These are phyloP conservation scores for Odontocolon sp. DNA, from an alignment of 2,888 invertebrate genomes.

Conservation along the genomic window DNA sequence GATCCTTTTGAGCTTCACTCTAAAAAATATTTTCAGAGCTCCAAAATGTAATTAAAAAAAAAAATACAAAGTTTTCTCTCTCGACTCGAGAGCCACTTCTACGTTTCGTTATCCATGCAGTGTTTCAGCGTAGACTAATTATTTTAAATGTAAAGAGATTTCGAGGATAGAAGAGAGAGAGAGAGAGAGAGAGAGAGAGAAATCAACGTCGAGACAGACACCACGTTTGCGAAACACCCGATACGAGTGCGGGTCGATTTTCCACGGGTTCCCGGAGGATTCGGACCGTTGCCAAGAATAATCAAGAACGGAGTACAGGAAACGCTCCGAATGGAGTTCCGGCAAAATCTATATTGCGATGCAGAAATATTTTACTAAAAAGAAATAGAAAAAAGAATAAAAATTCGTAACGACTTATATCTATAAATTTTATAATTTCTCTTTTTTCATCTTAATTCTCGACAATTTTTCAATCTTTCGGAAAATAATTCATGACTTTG, in stretches of 20 bases:
- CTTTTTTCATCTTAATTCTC: too few relatives aligned
- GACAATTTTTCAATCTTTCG: too few relatives aligned
- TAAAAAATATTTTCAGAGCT: neutral
- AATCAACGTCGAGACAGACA: slow-evolving; percentile 41
- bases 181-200: slow-evolving; percentile 25
- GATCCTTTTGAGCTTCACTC: neutral
- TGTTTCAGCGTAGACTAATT: slow-evolving; percentile 44
- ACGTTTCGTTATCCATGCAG: slow-evolving; percentile 8
- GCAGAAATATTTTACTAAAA: too few relatives aligned
- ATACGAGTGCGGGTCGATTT: slow-evolving; percentile 39
- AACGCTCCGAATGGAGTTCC: neutral
- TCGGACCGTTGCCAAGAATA: slow-evolving; percentile 59
- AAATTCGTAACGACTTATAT: too few relatives aligned
- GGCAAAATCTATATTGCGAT: neutral
- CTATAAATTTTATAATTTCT: too few relatives aligned
- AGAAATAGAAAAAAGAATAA: too few relatives aligned
- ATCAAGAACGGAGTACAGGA: slow-evolving; percentile 37
- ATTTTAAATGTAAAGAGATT: slow-evolving; percentile 22
- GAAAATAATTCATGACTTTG: neutral
- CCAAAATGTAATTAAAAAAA: neutral
- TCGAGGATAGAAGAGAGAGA: slow-evolving; percentile 14
- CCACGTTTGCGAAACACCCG: slow-evolving; percentile 35
- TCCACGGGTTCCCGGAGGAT: slow-evolving; percentile 47
- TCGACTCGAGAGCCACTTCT: slow-evolving; percentile 14
- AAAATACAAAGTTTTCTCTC: slow-evolving; percentile 11